Conservation (phyloP, 2,797 vertebrate genomes). For the Picus viridis region DNA sequence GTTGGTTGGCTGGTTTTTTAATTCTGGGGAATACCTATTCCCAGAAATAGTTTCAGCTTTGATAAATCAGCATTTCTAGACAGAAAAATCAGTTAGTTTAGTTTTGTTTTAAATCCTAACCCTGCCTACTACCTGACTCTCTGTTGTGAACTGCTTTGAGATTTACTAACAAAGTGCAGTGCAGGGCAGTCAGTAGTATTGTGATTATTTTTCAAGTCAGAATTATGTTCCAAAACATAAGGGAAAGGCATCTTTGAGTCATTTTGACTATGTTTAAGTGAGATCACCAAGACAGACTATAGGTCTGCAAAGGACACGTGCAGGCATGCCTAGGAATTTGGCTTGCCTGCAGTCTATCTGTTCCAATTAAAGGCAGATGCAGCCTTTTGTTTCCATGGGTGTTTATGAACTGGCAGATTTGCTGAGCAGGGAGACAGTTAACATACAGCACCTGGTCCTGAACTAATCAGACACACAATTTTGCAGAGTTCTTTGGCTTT, state of each 20-base stretch:
- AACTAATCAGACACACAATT: not conserved
- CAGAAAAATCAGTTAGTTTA: not conserved
- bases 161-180: not conserved
- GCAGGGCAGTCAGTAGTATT: not conserved
- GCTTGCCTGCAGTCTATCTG: constrained; percentile 37
- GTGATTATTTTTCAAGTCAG: not conserved
- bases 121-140: not conserved
- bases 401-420: constrained; percentile 20
- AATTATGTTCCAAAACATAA: constrained; percentile 7
- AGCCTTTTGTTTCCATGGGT: not conserved
- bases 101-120: not conserved
- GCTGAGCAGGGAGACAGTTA: not conserved
- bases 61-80: constrained; percentile 12
- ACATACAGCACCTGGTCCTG: not conserved
- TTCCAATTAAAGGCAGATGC: constrained; percentile 58
- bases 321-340: constrained; percentile 52
- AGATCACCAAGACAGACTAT: constrained; percentile 22
- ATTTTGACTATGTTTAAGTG: constrained; percentile 11
- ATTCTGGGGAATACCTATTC: constrained; percentile 19
- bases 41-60: constrained; percentile 11
- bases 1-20: not conserved
- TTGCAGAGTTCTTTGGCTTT: not conserved
- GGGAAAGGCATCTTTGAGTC: constrained; percentile 20
- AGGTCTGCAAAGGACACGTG: constrained; percentile 1
- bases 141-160: not conserved